phyloP scores from a whole-genome alignment of 2,888 invertebrate genomes.

The Cetonia aurata region DNA sequence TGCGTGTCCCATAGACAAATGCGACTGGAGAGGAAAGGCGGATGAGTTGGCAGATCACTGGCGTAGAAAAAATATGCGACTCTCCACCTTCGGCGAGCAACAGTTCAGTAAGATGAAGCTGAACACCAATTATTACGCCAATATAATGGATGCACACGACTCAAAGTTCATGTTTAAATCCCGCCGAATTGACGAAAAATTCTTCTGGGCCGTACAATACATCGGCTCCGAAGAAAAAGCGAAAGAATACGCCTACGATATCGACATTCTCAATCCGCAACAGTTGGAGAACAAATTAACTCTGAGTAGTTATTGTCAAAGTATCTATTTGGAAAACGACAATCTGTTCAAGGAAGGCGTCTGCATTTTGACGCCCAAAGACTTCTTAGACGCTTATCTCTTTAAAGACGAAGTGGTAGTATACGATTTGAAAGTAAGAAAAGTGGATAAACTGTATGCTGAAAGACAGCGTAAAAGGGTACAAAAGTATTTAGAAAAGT shows the following conservation, averaged over 20 bases:
- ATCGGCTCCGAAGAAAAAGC: constrained; percentile 13
- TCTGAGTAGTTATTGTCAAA: constrained; percentile 31
- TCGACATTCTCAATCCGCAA: constrained; percentile 32
- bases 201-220: constrained; percentile 40
- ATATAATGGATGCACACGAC: constrained; percentile 34
- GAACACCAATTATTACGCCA: constrained; percentile 24
- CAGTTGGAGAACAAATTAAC: constrained; percentile 16
- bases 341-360: constrained; percentile 27
- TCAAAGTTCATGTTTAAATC: constrained; percentile 36
- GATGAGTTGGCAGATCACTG: constrained; percentile 16
- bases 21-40: constrained; percentile 14
- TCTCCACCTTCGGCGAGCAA: constrained; percentile 14
- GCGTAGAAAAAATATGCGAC: constrained; percentile 20
- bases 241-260: constrained; percentile 26
- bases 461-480: background rate
- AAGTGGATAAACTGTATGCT: constrained; percentile 1
- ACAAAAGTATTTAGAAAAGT: constrained; percentile 4
- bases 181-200: constrained; percentile 7
- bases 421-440: constrained; percentile 24
- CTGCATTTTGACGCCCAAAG: constrained; percentile 30
- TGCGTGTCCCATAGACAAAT: constrained; percentile 29
- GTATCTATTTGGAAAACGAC: constrained; percentile 24
- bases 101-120: constrained; percentile 22
- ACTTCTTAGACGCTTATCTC: constrained; percentile 17
- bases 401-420: constrained; percentile 4